Evolutionary conservation across 1,140 invertebrate genomes (phyloP), one percentile per base, ranked within the genome.

Genomic region (Cotesia vestalis): DNA sequence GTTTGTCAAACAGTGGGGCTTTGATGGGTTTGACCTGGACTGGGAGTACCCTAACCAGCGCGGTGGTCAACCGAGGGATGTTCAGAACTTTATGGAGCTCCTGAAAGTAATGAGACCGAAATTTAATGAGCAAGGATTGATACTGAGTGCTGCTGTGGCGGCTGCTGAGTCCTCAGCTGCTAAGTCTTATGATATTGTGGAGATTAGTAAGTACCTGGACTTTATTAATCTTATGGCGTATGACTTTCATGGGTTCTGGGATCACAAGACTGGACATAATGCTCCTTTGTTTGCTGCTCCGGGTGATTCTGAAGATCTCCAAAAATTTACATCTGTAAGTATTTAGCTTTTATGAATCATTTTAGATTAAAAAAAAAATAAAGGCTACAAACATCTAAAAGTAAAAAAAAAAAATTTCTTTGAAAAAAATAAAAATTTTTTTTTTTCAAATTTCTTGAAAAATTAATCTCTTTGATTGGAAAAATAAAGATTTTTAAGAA

Each of bases 1-100:
- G 0, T 91, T 92, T 75, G 66, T 92, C 0, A 80, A 84, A 66
- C 88, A 88, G n/a, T 89, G 94, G 77, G 85, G 88, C 4, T 95
- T 96, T 71, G 92, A 95, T 83, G 94, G 94, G 0, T 86, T 96
- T 1, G 94, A 95, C 79, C 17, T 95, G 11, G 93, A 95, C 79
- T 95, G 94, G 94, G 93, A 95, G 77, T 94, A 94, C 78, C 94
- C 93, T 0, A 89, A 85, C 11, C 89, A 91, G 75, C 82, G 92
- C 55, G 92, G 92, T 60, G 90, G 91, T 1, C 83, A 85, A 6
- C 71, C 88, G 1, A 81, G 82, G 4, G 86, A 88, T 73, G 87
- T 86, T 11, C 71, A 80, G 27, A 89, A 90, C 76, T 90, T 86
- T 52, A 81, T 88, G 0, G 73, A 79, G 0, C 79, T 91, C 1